Percentiles rank a stretch among this genome's conserved stretches.
These are phyloP conservation scores for Lucilia sericata DNA, from an alignment of 1,140 invertebrate species.

Conservation along the genomic window DNA sequence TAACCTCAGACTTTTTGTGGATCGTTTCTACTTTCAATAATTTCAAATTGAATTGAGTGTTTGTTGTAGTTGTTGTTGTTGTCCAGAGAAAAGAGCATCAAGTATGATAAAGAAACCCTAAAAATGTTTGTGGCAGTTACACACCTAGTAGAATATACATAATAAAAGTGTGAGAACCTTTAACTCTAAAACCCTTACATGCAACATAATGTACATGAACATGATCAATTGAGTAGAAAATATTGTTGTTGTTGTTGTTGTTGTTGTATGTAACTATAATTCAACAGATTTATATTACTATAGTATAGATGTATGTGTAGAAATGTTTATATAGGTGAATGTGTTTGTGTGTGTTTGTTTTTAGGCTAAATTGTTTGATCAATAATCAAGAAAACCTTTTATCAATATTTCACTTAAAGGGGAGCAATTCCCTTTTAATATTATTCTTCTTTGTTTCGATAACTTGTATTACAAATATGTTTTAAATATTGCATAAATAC, in stretches of 20 bases:
- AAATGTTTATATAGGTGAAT: neutral
- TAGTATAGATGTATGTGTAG: neutral
- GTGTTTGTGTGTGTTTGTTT: neutral
- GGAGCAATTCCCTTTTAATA: too few relatives aligned
- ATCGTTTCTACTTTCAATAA: too few relatives aligned
- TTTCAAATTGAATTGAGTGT: neutral
- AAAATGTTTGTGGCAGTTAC: conserved; percentile 28
- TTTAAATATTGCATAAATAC: too few relatives aligned
- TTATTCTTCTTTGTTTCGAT: too few relatives aligned
- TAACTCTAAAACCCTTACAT: neutral
- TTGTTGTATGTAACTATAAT: neutral
- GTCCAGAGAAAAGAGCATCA: neutral
- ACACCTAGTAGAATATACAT: neutral
- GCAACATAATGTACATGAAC: neutral
- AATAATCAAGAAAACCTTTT: too few relatives aligned
- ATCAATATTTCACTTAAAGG: too few relatives aligned
- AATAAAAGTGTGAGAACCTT: conserved; percentile 35
- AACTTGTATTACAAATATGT: too few relatives aligned
- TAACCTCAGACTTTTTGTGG: conserved; percentile 23
- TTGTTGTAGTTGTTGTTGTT: too few relatives aligned
- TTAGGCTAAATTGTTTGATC: too few relatives aligned
- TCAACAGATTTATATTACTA: too few relatives aligned
- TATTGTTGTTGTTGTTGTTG: neutral
- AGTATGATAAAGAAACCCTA: conserved; percentile 12
- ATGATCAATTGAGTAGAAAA: conserved; percentile 5